Conservation (phyloP, 1,140 invertebrate genomes). For the Conus ventricosus region DNA sequence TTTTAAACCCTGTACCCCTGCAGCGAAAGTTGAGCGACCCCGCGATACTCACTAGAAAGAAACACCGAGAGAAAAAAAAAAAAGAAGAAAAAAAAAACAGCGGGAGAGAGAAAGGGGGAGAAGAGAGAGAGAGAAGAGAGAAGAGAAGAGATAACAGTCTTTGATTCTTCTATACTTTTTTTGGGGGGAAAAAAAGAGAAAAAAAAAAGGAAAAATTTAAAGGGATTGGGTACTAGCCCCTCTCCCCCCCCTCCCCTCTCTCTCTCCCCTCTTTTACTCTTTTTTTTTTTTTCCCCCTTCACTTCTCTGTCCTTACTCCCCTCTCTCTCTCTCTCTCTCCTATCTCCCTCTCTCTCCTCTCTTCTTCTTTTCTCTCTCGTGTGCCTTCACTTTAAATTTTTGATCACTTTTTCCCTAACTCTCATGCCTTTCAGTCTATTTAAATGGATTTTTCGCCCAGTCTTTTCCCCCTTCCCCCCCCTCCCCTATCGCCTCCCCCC, state of each 20-base stretch:
- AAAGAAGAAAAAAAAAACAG: too few species aligned
- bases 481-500: too few species aligned
- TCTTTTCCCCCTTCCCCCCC: background rate
- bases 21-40: background rate
- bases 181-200: too few species aligned
- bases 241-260: background rate
- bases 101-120: too few species aligned
- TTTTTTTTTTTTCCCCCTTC: too few species aligned
- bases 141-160: too few species aligned
- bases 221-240: background rate
- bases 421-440: background rate
- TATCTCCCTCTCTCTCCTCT: background rate
- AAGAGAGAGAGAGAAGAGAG: too few species aligned
- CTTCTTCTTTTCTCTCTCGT: background rate
- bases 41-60: background rate
- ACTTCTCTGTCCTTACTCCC: too few species aligned
- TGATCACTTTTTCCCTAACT: background rate
- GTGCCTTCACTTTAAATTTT: background rate
- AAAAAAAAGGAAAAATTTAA: too few species aligned
- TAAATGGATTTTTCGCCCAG: background rate
- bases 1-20: too few species aligned
- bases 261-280: slow-evolving; percentile 2
- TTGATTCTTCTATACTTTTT: too few species aligned
- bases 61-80: too few species aligned
- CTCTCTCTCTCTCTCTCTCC: slow-evolving; percentile 1